A percentile compares a stretch with the other conserved stretches of the same genome.
phyloP scores from a whole-genome alignment of 1,140 invertebrate genomes.

The Aphelinus atriplicis region DNA sequence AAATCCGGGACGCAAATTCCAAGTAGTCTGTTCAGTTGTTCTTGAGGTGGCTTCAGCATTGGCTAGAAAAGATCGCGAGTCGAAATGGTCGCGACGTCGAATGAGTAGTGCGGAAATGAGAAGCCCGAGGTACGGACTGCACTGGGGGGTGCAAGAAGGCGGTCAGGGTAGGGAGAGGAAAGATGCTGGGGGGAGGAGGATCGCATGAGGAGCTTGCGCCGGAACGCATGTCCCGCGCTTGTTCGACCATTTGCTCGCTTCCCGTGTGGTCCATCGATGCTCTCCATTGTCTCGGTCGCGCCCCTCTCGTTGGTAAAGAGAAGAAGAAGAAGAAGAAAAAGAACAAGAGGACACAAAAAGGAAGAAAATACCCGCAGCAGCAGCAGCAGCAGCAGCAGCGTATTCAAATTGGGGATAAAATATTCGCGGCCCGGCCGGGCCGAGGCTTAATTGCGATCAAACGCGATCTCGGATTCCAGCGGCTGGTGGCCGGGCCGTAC shows the following conservation, averaged over 20 bases:
- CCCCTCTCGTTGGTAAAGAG: conserved; percentile 6
- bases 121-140: no score
- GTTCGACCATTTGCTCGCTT: conserved; percentile 67
- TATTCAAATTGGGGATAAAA: neutral
- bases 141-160: no score
- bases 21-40: no score
- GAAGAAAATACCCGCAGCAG: conserved; percentile 61
- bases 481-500: conserved; percentile 42
- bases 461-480: conserved; percentile 62
- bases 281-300: conserved; percentile 59
- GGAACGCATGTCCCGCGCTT: conserved; percentile 66
- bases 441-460: conserved; percentile 61
- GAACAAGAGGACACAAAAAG: conserved; percentile 9
- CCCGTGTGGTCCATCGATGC: conserved; percentile 67
- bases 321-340: neutral
- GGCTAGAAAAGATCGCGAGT: no score
- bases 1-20: no score
- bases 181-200: no score
- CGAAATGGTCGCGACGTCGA: no score
- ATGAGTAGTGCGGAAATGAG: no score
- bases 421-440: conserved; percentile 42
- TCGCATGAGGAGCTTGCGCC: conserved; percentile 49
- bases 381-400: conserved; percentile 34
- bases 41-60: no score
- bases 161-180: no score